A percentile compares a stretch with the other conserved stretches of the same genome.
These are phyloP conservation scores for Sebastes elongatus DNA, from an alignment of 2,797 vertebrate species.

Conservation along the genomic window DNA sequence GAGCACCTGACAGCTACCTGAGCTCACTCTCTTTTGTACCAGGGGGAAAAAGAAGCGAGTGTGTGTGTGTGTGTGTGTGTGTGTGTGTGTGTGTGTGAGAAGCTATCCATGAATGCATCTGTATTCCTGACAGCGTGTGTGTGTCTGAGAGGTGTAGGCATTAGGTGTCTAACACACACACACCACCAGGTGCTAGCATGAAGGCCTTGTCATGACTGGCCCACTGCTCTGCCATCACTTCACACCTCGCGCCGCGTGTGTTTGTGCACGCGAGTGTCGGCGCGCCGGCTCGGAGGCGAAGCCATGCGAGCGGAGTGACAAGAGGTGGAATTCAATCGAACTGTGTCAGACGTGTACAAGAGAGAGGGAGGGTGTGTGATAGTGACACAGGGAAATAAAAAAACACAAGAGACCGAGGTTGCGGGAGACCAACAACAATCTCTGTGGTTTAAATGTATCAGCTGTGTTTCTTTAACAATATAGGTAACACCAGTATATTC, in stretches of 20 bases:
- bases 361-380: conserved; percentile 31
- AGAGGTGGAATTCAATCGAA: conserved; percentile 69
- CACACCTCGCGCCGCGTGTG: conserved; percentile 17
- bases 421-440: not conserved
- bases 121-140: conserved; percentile 58
- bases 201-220: conserved; percentile 60
- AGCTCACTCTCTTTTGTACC: conserved; percentile 70
- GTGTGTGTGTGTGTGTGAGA: conserved; percentile 17
- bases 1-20: conserved; percentile 78
- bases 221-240: conserved; percentile 52
- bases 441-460: not conserved
- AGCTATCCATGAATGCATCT: conserved; percentile 58
- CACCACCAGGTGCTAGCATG: conserved; percentile 44
- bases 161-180: conserved; percentile 45
- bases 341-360: conserved; percentile 54
- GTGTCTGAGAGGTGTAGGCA: conserved; percentile 53
- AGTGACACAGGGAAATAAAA: conserved; percentile 1
- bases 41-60: conserved; percentile 21
- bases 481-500: not conserved
- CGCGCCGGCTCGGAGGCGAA: conserved; percentile 41
- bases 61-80: conserved; percentile 11
- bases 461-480: not conserved
- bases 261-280: conserved; percentile 16
- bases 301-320: conserved; percentile 46
- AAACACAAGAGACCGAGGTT: not conserved